Evolutionary conservation across 1,140 invertebrate species (phyloP), one percentile per base, ranked within the genome.

Genomic region (Ectropis grisescens): DNA sequence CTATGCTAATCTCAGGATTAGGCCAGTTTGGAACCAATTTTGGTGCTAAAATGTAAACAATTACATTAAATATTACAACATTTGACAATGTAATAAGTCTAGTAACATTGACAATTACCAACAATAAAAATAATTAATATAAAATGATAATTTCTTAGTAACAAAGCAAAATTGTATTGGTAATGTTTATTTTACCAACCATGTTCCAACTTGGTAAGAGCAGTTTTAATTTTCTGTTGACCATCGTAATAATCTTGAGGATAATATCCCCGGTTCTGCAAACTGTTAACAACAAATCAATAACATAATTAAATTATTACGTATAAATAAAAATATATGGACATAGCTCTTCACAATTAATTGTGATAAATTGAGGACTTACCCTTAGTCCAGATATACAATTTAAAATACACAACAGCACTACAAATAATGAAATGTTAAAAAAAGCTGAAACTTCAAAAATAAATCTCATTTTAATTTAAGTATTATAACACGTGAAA

Each of bases 21-120:
- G 85, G 84, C 89, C 89, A 91, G 15, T 78, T 56, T 19, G 42
- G 54, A 9, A 71, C 61, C 65, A 60, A 74, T 45, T 70, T 44
- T 32, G 79, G 79, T 28, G 54, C 81, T 83, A 31, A 26, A 49
- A 55, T 7, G 31, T 7, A 33, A 31, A n/a, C 3, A 10, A 26
- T 7, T 2, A 7, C 10, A 26, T 26, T 26, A 26, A 26, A n/a
- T n/a, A 26, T 10, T n/a, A 10, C 2, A 2, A 6, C 4, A 4
- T 26, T 3, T 26, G 24, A 26, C 24, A 26, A n/a, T n/a, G 24
- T 6, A 35, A 33, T 27, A 38, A 13, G 26, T 33, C 36, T 27
- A 11, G 31, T 12, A 23, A 25, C 24, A 23, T 19, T 13, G 12
- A 27, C 12, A 14, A 6, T 8, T 11, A 16, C 27, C 28, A 22